Evolutionary conservation across 2,113 vertebrate genomes (phyloP), one percentile per base, ranked within the genome.

Genomic region (Pollachius pollachius): DNA sequence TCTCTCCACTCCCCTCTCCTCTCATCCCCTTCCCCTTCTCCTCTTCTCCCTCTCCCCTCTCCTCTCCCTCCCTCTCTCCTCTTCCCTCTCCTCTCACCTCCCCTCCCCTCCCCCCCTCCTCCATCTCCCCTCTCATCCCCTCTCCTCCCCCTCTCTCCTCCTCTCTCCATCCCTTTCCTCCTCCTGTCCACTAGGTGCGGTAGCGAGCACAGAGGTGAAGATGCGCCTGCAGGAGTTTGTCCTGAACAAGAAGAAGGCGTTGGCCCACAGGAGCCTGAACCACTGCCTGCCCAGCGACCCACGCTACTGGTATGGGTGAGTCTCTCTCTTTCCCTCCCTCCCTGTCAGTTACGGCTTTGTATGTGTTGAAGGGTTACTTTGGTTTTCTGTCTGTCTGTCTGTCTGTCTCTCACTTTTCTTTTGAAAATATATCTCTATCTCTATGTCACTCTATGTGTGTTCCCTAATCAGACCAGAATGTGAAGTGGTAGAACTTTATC

Each of bases 211-310:
- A 0, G 97, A 99, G 87, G 97, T 99, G 65, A 99, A 99, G 92
- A 96, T 98, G 96, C 96, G 96, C 58, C 81, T 99, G 12, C 97
- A 99, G 76, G 97, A 99, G 78, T 99, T 99, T 78, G 97, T 99
- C 62, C 91, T 99, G 70, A 99, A 97, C 83, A 99, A 99, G 81
- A 99, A 99, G 92, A 98, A 99, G 83, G 96, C 97, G 0, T 88
- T 98, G 87, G 97, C 97, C 68, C 97, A 99, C 81, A 90, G 96
- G 69, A 97, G 87, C 87, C 93, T 99, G 69, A 99, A 98, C 93
- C 96, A 98, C 91, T 96, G 96, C 88, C 91, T 98, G 76, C 94
- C 96, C 84, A 94, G 90, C 0, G 95, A 98, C 83, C 96, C 96
- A 2, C 95, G 95, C 90, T 96, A 94, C 93, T 98, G 96, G 95